phyloP scores from a whole-genome alignment of 2,113 vertebrate species.

The Glaucomys volans region DNA sequence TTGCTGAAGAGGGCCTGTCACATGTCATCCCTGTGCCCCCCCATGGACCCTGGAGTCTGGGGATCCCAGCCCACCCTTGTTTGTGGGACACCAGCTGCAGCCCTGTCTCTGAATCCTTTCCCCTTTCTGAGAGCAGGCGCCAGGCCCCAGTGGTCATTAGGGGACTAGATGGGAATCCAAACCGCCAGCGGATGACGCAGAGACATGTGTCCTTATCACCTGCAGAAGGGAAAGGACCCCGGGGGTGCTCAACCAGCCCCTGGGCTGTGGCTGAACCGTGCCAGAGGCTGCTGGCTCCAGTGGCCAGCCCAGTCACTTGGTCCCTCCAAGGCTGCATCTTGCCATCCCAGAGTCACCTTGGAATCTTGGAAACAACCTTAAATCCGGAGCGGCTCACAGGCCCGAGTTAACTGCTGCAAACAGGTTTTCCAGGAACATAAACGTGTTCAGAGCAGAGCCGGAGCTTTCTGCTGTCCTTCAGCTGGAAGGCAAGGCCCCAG shows the following conservation, averaged over 20 bases:
- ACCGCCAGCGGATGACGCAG: neutral
- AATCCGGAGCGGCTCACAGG: neutral
- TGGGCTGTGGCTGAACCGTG: neutral
- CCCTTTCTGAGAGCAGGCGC: neutral
- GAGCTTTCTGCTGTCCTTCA: neutral
- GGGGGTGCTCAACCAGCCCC: neutral
- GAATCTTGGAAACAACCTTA: neutral
- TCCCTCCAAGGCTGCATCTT: neutral
- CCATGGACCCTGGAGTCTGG: rapidly evolving
- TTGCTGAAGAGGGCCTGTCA: neutral
- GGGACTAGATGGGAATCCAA: neutral
- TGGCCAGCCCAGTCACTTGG: neutral
- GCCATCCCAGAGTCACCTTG: neutral
- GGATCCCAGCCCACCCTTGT: neutral
- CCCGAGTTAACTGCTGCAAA: neutral
- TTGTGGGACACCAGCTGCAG: neutral
- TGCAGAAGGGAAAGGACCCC: neutral
- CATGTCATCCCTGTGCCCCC: rapidly evolving
- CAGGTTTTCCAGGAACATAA: neutral
- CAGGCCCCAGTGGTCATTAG: too few relatives aligned
- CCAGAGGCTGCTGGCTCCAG: neutral
- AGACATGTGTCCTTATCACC: rapidly evolving
- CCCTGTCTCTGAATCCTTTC: rapidly evolving
- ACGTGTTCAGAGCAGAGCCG: neutral
- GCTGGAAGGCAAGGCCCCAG: neutral